These are phyloP conservation scores for Temnothorax unifasciatus DNA, from an alignment of 2,888 invertebrate species.

Conservation along the genomic window DNA sequence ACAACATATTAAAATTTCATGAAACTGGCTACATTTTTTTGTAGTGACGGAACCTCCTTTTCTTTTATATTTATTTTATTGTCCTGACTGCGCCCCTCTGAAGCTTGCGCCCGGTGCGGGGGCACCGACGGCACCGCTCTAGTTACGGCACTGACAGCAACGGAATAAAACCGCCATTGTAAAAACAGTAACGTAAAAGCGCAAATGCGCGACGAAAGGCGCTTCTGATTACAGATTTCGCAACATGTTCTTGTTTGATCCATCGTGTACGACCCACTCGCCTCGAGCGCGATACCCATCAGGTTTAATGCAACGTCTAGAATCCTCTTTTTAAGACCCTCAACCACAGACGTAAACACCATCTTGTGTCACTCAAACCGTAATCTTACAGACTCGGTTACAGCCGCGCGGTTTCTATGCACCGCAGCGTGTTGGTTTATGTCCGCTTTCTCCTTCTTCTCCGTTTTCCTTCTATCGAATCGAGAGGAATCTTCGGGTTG, in stretches of 20 bases:
- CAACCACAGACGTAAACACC: constrained; percentile 65
- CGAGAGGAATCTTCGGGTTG: constrained; percentile 36
- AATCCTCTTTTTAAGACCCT: constrained; percentile 56
- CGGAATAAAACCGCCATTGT: not conserved
- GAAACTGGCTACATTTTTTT: too few species aligned
- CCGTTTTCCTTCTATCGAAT: constrained; percentile 24
- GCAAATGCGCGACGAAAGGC: not conserved
- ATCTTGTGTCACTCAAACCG: constrained; percentile 61
- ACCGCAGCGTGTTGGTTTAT: constrained; percentile 48
- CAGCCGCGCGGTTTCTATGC: constrained; percentile 45
- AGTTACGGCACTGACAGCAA: too few species aligned
- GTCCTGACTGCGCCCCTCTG: too few species aligned
- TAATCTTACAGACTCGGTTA: constrained; percentile 48
- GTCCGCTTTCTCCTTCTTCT: constrained; percentile 25
- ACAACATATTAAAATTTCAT: too few species aligned
- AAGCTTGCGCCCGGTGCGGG: too few species aligned
- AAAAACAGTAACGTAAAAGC: not conserved
- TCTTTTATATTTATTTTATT: too few species aligned
- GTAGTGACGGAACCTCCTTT: too few species aligned
- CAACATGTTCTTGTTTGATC: constrained; percentile 3
- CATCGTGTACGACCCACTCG: constrained; percentile 5
- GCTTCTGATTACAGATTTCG: not conserved
- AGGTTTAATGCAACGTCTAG: constrained; percentile 44
- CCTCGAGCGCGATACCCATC: constrained; percentile 35
- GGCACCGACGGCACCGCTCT: too few species aligned